Evolutionary conservation across 2,888 invertebrate species (phyloP).

Genomic region (Nematopogon swammerdamellus): DNA sequence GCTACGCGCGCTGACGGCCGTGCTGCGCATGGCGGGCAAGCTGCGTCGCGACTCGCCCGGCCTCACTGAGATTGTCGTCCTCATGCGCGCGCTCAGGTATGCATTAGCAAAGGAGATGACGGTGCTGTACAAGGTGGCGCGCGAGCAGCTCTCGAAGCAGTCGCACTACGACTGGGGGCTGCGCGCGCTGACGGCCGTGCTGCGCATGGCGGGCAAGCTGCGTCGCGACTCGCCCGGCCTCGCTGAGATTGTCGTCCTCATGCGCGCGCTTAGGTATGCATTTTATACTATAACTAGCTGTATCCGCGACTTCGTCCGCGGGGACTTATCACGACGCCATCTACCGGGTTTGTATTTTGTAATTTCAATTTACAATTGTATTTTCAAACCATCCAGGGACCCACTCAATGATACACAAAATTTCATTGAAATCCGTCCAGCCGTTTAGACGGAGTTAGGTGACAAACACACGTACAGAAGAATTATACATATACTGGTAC

Average conservation of each 20-base stretch:
- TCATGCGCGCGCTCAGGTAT: too few relatives aligned
- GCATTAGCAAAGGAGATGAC: constrained; percentile 92
- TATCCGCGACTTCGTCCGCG: too few relatives aligned
- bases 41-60: constrained; percentile 75
- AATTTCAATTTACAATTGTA: too few relatives aligned
- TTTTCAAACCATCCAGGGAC: too few relatives aligned
- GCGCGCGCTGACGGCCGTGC: constrained; percentile 82
- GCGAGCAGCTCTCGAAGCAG: constrained; percentile 87
- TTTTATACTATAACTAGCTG: too few relatives aligned
- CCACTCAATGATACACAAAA: background rate
- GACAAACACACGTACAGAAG: too few relatives aligned
- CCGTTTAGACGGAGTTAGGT: too few relatives aligned
- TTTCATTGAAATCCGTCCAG: too few relatives aligned
- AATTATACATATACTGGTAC: background rate
- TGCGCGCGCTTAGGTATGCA: constrained; percentile 76
- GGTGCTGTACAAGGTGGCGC: constrained; percentile 80
- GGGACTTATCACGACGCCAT: too few relatives aligned
- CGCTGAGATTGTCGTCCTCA: constrained; percentile 82
- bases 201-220: constrained; percentile 88
- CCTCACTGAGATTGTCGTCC: constrained; percentile 79
- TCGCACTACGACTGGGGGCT: constrained; percentile 94
- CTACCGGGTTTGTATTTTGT: background rate
- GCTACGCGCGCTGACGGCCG: too few relatives aligned
- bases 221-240: constrained; percentile 75
- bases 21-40: constrained; percentile 88